Base-by-base conservation (phyloP, 37 sponge, comb jelly and placozoan genomes). In the Crambe crambe region DNA sequence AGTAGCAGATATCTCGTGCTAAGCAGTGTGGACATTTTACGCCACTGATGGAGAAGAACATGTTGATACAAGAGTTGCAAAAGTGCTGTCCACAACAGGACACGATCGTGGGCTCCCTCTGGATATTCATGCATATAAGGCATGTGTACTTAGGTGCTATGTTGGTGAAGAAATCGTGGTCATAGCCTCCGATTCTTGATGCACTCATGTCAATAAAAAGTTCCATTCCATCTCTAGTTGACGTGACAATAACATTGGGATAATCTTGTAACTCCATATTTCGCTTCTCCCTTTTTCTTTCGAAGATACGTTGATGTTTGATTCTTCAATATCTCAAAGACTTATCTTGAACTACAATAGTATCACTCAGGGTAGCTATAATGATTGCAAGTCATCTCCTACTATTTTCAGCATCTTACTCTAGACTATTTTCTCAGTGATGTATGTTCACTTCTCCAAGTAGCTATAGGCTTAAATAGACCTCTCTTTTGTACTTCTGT, bases 21-120 rank as follows among this genome's bases (percentile, higher is more conserved):
- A 51, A 54, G 39, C 78, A 78, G 54, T 78, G 78, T 8, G 78
- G 78, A 40, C 78, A 78, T 5, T 29, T 78, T n/a, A n/a, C n/a
- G 5, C 30, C 30, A 37, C 18, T 36, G 12, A 23, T 61, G 25
- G 29, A 34, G 30, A 37, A 68, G 37, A 34, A 68, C 30, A 32
- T 35, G 20, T 68, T 18, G 3, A 68, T 34, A 34, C 69, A 68
- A 18, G 39, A 66, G 27, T 65, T 27, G 47, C 78, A 78, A 31
- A 29, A 78, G 68, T 78, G 67, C 51, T 78, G 66, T 0, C 67
- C 66, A 29, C 78, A 78, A 34, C 78, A 78, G 6, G 37, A 37
- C 0, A 41, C 25, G 0, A 78, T 26, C 18, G n/a, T 29, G 4
- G 78, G 47, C 23, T 66, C 51, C 40, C 32, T 40, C 1, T 40